Base-by-base conservation (phyloP, 1,140 invertebrate species). In the Sarcophaga bullata region DNA sequence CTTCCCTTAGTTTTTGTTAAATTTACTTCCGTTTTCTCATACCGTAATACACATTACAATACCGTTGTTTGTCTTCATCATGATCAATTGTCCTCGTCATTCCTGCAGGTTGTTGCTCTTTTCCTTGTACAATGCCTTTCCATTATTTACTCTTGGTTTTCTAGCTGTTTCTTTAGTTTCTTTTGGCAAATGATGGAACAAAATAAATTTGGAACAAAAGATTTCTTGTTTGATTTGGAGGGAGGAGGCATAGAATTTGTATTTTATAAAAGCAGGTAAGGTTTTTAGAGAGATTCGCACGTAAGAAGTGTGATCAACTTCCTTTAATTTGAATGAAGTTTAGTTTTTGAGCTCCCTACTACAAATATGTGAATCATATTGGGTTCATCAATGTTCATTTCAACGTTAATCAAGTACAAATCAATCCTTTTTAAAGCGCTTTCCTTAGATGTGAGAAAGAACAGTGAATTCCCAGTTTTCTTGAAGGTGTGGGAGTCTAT, bases 231-330 rank as follows among this genome's bases (percentile, higher is more conserved):
- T 68, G 62, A 15, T 8, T 62, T 68, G 9, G 6, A 19, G 62
- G 17, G 19, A 68, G 62, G 10, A 19, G 15, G 13, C 13, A 58
- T 58, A 58, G 54, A 58, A n/a, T 58, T 58, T 15, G 11, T 58
- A 6, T n/a, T 58, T 13, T 58, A 58, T 13, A 9, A 68, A 68
- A 19, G 62, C 10, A 6, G 17, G 9, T 25, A 62, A n/a, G 5
- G 5, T 62, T 15, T 62, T 1, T 7, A 7, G 17, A 8, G 17
- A 19, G 17, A 76, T 48, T 76, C 73, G 73, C 73, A 76, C 73
- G 73, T 50, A 47, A 76, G 73, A 76, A 48, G 73, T 76, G 73
- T 76, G 73, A 76, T 76, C 73, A 76, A 50, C 73, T 48, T 48
- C 73, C 73, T 11, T 76, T 46, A 76, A 76, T 48, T 76, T 50